These are phyloP conservation scores for Ictalurus furcatus DNA, from an alignment of 2,113 vertebrate species.

Conservation along the genomic window DNA sequence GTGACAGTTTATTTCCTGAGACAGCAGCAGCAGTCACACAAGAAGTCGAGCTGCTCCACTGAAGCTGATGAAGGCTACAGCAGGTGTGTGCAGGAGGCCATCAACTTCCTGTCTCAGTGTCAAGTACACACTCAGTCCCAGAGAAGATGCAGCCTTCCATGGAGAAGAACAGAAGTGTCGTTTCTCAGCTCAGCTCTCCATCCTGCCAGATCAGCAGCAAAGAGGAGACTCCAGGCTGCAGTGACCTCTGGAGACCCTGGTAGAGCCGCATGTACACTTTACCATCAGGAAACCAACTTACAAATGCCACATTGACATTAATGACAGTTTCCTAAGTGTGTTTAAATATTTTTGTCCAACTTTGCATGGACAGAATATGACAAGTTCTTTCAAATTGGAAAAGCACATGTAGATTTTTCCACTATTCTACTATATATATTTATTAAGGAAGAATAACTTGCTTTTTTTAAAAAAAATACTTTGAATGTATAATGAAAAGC, in stretches of 20 bases:
- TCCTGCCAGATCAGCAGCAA: slow-evolving; percentile 54
- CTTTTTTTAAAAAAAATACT: neutral
- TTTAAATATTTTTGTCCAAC: neutral
- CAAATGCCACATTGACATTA: slow-evolving; percentile 56
- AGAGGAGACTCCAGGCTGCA: slow-evolving; percentile 43
- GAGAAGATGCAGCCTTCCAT: slow-evolving; percentile 33
- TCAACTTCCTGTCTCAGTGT: slow-evolving; percentile 52
- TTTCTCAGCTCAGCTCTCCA: slow-evolving; percentile 31
- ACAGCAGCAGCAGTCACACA: slow-evolving; percentile 47
- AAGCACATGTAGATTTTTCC: neutral
- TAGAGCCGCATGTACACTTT: slow-evolving; percentile 53
- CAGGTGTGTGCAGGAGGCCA: slow-evolving; percentile 55
- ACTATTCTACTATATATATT: neutral
- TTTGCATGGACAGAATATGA: slow-evolving; percentile 17
- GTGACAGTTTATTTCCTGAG: slow-evolving; percentile 53
- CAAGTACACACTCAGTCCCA: slow-evolving; percentile 41
- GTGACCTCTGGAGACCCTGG: slow-evolving; percentile 75
- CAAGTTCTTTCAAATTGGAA: slow-evolving; percentile 7
- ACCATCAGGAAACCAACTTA: slow-evolving; percentile 47
- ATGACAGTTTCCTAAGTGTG: slow-evolving; percentile 56
- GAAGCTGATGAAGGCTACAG: slow-evolving; percentile 44
- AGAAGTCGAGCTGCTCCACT: slow-evolving; percentile 56
- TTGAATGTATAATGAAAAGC: neutral
- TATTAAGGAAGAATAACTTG: neutral
- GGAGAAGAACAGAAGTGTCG: slow-evolving; percentile 23